Evolutionary conservation across 2,888 invertebrate genomes (phyloP), one percentile per base, ranked within the genome.

Genomic region (Fabriciana adippe): DNA sequence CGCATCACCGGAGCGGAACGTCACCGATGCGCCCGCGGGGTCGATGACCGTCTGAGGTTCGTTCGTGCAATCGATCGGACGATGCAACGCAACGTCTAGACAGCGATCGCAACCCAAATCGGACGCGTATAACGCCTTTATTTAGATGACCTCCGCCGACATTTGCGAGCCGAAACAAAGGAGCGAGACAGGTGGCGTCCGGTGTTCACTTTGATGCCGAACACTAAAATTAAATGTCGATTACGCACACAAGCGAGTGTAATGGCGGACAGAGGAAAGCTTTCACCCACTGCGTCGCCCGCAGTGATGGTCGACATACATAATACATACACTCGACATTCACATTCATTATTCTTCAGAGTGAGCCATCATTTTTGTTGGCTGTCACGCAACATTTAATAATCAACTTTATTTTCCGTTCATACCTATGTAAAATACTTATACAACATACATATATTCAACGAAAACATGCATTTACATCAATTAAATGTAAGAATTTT

Each of bases 61-160:
- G 86, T 84, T 85, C 90, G 88, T 88, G 86, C 90, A 88, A 92
- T 92, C 92, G 92, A 92, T 92, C 87, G 90, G 87, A 86, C 92
- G 87, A 88, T 89, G 90, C 90, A 90, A 88, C 87, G 80, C 85
- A 87, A 85, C 87, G 92, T 92, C 92, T 91, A 91, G 91, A 90
- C 92, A 84, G 82, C 85, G 87, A 88, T 86, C 88, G 85, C 83
- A 80, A 82, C 84, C 88, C 89, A 80, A 90, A 88, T 85, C 83
- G 81, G 82, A 85, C 83, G 86, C 88, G 86, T 86, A 83, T 82
- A 85, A 76, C 83, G 83, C 86, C 87, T 90, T 87, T 89, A 91
- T 92, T 92, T 91, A 91, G 91, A 92, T 88, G 91, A 92, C 91
- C 92, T 92, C 89, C 78, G 78, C 82, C 89, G 92, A 91, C 92